Evolutionary conservation across 2,888 invertebrate genomes (phyloP).

Genomic region (Rhorus exstirpatorius): DNA sequence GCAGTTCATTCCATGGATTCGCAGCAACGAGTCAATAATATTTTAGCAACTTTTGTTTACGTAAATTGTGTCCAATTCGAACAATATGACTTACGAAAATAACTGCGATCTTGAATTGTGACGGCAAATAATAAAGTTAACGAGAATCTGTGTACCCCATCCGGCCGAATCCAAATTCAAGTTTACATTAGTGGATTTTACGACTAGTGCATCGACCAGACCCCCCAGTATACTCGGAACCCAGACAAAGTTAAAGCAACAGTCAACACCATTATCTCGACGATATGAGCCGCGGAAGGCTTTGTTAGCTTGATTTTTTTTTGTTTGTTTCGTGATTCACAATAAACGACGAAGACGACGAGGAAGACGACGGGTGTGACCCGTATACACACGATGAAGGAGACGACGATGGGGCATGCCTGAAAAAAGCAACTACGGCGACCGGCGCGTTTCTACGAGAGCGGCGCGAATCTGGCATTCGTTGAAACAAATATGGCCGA

Average conservation of each 20-base stretch:
- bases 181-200: too few relatives aligned
- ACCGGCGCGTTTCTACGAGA: conserved; percentile 61
- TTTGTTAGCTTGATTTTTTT: not conserved
- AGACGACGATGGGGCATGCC: conserved; percentile 59
- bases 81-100: too few relatives aligned
- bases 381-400: conserved; percentile 52
- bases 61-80: too few relatives aligned
- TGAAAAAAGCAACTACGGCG: conserved; percentile 64
- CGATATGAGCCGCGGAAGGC: conserved; percentile 37
- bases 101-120: too few relatives aligned
- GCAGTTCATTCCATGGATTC: too few relatives aligned
- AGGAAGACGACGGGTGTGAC: conserved; percentile 46
- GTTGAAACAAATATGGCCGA: conserved; percentile 42
- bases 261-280: conserved; percentile 47
- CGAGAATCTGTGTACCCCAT: too few relatives aligned
- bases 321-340: conserved; percentile 37
- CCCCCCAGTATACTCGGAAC: conserved; percentile 11
- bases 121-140: too few relatives aligned
- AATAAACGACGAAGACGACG: conserved; percentile 56
- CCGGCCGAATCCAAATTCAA: too few relatives aligned
- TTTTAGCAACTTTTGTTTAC: too few relatives aligned
- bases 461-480: conserved; percentile 56
- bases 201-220: too few relatives aligned
- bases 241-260: conserved; percentile 42
- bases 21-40: too few relatives aligned